phyloP scores from a whole-genome alignment of 2,888 invertebrate genomes.

The Ornithoptera alexandrae region DNA sequence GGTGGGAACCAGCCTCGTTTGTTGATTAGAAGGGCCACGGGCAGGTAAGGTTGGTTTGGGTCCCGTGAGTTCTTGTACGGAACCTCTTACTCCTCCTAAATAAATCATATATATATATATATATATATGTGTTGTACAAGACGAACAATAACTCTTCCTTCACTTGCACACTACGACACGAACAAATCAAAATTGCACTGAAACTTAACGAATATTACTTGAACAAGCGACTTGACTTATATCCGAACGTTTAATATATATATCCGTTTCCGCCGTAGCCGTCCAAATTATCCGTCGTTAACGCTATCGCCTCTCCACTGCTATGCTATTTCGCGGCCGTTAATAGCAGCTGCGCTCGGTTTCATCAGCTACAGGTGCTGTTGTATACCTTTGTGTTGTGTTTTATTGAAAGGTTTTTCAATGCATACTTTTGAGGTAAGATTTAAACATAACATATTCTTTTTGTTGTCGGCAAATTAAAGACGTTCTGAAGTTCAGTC shows the following conservation, averaged over 20 bases:
- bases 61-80: no score
- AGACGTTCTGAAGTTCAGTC: no score
- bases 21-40: no score
- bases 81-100: no score
- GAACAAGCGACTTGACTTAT: slow-evolving; percentile 25
- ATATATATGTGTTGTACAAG: no score
- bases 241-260: slow-evolving; percentile 16
- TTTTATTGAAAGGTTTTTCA: slow-evolving; percentile 15
- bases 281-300: slow-evolving; percentile 25
- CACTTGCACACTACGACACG: slow-evolving; percentile 4
- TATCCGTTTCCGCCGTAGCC: slow-evolving; percentile 16
- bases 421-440: not conserved
- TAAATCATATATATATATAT: no score
- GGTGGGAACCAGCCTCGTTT: no score
- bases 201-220: slow-evolving; percentile 26
- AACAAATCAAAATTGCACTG: slow-evolving; percentile 22
- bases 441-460: no score
- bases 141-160: no score
- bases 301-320: slow-evolving; percentile 19
- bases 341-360: slow-evolving; percentile 22
- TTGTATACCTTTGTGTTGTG: slow-evolving; percentile 17
- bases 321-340: slow-evolving; percentile 25
- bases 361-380: slow-evolving; percentile 27
- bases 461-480: no score
- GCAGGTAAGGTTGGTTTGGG: no score